Conservation (phyloP, 2,888 invertebrate species). For the Eupithecia centaureata region DNA sequence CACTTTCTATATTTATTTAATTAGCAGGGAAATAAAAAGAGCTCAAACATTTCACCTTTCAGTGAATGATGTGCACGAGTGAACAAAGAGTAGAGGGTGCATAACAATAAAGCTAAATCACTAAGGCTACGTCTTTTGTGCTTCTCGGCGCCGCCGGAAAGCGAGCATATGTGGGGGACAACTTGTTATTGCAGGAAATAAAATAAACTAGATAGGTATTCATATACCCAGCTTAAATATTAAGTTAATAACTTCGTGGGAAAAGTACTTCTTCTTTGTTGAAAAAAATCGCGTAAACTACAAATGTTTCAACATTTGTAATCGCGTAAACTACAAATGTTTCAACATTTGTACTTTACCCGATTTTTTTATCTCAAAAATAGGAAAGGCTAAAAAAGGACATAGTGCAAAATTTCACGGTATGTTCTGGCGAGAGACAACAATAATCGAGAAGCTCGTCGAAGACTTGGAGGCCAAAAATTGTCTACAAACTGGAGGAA, state of each 20-base stretch:
- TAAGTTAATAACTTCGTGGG: not conserved
- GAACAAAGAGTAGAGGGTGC: conserved; percentile 62
- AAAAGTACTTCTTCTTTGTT: too few species aligned
- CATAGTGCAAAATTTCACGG: not conserved
- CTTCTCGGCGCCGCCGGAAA: conserved; percentile 81
- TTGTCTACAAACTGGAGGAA: not conserved
- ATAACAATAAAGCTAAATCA: conserved; percentile 84
- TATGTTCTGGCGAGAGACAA: not conserved
- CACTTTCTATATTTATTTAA: conserved; percentile 25
- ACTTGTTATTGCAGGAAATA: conserved; percentile 74
- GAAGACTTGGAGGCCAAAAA: too few species aligned
- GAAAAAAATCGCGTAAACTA: too few species aligned
- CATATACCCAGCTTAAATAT: conserved; percentile 26
- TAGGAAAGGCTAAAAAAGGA: not conserved
- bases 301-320: too few species aligned
- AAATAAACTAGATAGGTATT: conserved; percentile 69
- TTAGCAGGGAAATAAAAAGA: conserved; percentile 31
- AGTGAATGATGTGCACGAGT: conserved; percentile 65
- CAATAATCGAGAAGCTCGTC: too few species aligned
- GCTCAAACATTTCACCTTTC: conserved; percentile 45
- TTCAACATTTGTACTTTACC: too few species aligned
- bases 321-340: too few species aligned
- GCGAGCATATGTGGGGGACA: conserved; percentile 77
- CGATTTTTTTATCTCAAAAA: too few species aligned
- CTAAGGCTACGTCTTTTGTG: conserved; percentile 75